Conservation (phyloP, 2,888 invertebrate species). For the Apotomis betuletana region DNA sequence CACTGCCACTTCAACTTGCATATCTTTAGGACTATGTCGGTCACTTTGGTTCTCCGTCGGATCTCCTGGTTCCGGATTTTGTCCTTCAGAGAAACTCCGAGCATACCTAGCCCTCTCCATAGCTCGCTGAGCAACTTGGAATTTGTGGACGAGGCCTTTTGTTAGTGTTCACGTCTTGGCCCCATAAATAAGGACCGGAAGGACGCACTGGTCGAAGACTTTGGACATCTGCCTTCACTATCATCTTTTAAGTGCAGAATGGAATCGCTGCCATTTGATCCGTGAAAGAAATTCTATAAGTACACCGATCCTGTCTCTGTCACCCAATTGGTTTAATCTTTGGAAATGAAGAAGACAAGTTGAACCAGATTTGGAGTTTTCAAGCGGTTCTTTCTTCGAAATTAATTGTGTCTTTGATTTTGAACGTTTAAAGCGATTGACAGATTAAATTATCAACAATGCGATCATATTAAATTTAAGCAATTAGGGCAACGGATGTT, state of each 20-base stretch:
- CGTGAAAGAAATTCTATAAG: conserved; percentile 11
- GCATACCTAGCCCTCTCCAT: no score
- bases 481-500: not conserved
- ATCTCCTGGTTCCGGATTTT: no score
- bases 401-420: conserved; percentile 23
- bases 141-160: no score
- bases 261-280: not conserved
- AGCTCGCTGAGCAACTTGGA: no score
- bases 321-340: not conserved
- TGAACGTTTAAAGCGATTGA: not conserved
- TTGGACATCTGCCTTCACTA: not conserved
- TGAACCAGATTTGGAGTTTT: not conserved
- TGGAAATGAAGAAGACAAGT: not conserved
- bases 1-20: no score
- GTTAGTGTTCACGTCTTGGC: no score
- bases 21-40: no score
- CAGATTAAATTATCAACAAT: not conserved
- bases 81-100: no score
- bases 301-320: conserved; percentile 8
- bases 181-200: no score
- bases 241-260: no score
- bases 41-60: no score
- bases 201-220: no score
- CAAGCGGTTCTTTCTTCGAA: conserved; percentile 10
- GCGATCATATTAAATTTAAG: conserved; percentile 7